Conservation (phyloP, 2,797 vertebrate genomes). For the Acanthurus lineatus region DNA sequence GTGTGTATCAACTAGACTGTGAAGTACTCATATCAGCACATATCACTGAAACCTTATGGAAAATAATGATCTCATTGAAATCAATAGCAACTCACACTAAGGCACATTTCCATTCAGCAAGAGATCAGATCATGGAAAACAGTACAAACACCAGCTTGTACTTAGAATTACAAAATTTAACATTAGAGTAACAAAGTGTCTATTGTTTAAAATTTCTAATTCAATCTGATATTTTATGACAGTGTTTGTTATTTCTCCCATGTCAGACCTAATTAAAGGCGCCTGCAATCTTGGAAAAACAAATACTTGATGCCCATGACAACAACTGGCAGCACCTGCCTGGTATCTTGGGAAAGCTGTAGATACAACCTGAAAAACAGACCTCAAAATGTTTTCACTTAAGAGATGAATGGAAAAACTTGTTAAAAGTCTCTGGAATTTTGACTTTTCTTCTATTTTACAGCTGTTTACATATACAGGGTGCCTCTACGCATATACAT, state of each 20-base stretch:
- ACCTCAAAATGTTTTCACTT: constrained; percentile 9
- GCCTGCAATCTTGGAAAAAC: background rate
- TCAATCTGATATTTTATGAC: background rate
- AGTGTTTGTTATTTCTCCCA: background rate
- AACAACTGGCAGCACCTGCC: constrained; percentile 23
- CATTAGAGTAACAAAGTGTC: no score
- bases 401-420: background rate
- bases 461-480: background rate
- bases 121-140: no score
- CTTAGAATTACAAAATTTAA: background rate
- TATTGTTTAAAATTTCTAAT: background rate
- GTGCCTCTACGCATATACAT: background rate
- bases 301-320: constrained; percentile 3
- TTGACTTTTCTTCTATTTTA: background rate
- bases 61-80: constrained; percentile 54
- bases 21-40: constrained; percentile 32
- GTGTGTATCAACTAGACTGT: constrained; percentile 30
- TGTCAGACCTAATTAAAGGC: background rate
- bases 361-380: constrained; percentile 7
- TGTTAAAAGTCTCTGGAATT: background rate
- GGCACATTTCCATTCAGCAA: constrained; percentile 2
- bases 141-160: background rate
- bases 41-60: constrained; percentile 37
- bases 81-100: constrained; percentile 33
- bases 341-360: constrained; percentile 11